These are phyloP conservation scores for Ceratitis capitata DNA, from an alignment of 1,140 invertebrate genomes.

Conservation along the genomic window DNA sequence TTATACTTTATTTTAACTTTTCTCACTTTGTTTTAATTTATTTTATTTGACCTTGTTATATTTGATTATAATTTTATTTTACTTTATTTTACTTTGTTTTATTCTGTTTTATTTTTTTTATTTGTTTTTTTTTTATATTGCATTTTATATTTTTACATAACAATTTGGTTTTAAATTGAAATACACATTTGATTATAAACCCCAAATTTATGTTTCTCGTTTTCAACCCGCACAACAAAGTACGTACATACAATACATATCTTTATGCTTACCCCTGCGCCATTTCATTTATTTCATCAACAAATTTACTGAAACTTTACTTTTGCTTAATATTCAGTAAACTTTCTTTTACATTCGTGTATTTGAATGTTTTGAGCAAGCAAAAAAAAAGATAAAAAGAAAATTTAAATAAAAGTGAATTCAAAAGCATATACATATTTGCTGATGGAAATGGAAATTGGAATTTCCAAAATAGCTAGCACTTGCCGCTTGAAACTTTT, in stretches of 20 bases:
- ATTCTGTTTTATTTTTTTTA: too few relatives aligned
- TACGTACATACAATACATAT: neutral
- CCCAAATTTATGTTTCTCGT: neutral
- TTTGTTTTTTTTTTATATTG: too few relatives aligned
- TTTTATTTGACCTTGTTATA: too few relatives aligned
- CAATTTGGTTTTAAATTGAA: too few relatives aligned
- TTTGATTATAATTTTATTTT: too few relatives aligned
- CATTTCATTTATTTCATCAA: neutral
- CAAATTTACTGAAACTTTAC: neutral
- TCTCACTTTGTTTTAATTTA: too few relatives aligned
- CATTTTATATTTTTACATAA: too few relatives aligned
- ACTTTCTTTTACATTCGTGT: neutral
- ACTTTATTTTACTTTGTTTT: too few relatives aligned
- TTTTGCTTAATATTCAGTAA: neutral
- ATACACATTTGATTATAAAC: too few relatives aligned
- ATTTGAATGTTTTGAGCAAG: neutral
- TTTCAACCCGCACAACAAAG: neutral
- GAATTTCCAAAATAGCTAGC: neutral
- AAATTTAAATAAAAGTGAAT: slow-evolving; percentile 8
- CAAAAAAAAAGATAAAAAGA: neutral
- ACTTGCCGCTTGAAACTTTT: neutral
- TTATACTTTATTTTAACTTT: too few relatives aligned
- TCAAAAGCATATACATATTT: neutral
- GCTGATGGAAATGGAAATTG: neutral
- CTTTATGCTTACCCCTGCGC: too few relatives aligned